These are phyloP conservation scores for Lathamus discolor DNA, from an alignment of 2,113 vertebrate species.

Conservation along the genomic window DNA sequence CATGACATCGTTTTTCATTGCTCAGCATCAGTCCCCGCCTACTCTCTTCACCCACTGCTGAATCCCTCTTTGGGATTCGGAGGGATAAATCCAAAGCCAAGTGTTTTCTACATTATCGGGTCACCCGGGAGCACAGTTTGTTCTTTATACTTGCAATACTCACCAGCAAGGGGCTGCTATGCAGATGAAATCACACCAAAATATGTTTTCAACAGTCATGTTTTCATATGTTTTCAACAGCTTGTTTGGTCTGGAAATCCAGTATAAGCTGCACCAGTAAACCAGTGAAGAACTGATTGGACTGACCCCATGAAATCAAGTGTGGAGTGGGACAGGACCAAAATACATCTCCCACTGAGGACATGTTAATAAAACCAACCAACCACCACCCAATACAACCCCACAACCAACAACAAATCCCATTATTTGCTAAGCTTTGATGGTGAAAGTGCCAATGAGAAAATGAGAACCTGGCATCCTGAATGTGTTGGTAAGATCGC, in stretches of 20 bases:
- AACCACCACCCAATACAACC: background rate
- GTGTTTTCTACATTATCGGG: background rate
- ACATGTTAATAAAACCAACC: background rate
- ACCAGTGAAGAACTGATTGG: background rate
- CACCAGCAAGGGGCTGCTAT: background rate
- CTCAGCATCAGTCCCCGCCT: background rate
- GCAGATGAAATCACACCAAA: background rate
- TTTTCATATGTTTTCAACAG: background rate
- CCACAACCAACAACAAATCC: background rate
- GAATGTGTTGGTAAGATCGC: background rate
- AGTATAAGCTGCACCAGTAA: background rate
- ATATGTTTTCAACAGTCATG: background rate
- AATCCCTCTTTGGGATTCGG: background rate
- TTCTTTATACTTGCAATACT: too few relatives aligned
- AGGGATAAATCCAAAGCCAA: background rate
- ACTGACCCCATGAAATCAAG: background rate
- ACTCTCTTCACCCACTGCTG: background rate
- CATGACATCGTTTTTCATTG: rapidly evolving
- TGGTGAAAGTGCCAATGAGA: background rate
- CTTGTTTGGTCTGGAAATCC: background rate
- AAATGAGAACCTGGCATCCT: background rate
- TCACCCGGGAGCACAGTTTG: background rate
- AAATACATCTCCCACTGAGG: background rate
- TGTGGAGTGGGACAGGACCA: background rate
- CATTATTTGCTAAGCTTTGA: background rate